A percentile compares a stretch with the other conserved stretches of the same genome.
phyloP scores from a whole-genome alignment of 2,113 vertebrate genomes.

The Cyanocitta stelleri region DNA sequence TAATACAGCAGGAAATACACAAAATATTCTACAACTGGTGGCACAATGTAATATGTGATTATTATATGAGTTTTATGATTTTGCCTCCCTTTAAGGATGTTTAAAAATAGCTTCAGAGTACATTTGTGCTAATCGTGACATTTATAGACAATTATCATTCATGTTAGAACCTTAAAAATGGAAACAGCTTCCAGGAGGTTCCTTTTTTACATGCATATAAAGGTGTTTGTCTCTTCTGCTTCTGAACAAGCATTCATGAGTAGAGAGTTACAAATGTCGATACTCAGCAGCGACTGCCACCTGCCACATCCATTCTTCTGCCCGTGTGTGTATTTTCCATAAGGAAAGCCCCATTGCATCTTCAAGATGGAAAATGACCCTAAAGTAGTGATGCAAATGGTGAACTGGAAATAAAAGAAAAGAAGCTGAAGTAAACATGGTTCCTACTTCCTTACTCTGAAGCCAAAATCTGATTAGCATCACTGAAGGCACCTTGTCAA shows the following conservation, averaged over 20 bases:
- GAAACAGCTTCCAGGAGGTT: neutral
- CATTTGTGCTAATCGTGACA: neutral
- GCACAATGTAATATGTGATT: neutral
- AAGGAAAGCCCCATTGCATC: neutral
- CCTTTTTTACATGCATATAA: accelerated
- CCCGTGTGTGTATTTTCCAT: neutral
- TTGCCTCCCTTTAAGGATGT: neutral
- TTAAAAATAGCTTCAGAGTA: neutral
- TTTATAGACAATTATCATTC: neutral
- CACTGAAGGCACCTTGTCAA: neutral
- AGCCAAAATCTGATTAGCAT: neutral
- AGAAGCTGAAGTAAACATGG: neutral
- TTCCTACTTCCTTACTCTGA: neutral
- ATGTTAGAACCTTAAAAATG: neutral
- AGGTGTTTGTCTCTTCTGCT: neutral
- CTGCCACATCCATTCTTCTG: neutral
- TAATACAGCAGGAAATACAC: neutral
- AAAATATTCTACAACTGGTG: neutral
- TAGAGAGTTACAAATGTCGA: neutral
- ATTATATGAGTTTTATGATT: neutral
- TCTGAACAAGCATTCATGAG: neutral
- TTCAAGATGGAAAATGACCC: neutral
- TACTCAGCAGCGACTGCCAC: neutral
- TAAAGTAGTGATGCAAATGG: neutral
- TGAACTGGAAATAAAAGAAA: neutral